Evolutionary conservation across 92 coral and sea anemone genomes (phyloP).

Genomic region (Parazoanthus atlanticus): DNA sequence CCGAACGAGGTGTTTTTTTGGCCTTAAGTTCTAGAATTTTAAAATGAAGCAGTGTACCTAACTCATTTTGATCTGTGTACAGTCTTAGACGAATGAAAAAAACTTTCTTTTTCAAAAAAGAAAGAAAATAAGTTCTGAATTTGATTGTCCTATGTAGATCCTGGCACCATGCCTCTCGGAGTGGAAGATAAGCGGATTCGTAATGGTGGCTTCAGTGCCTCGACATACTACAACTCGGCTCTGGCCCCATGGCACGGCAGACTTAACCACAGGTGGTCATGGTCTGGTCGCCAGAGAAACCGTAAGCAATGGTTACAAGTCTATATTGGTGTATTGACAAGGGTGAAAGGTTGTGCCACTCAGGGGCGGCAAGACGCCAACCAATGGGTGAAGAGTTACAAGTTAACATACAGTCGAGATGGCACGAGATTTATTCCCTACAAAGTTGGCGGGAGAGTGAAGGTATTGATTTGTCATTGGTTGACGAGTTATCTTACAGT

Average conservation of each 20-base stretch:
- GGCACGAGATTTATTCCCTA: slow-evolving; percentile 60
- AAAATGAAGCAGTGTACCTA: no score
- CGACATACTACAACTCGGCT: slow-evolving; percentile 63
- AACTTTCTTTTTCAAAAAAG: no score
- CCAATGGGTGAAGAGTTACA: slow-evolving; percentile 82
- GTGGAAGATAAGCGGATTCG: slow-evolving; percentile 81
- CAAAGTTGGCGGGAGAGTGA: slow-evolving; percentile 35
- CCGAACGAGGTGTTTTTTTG: no score
- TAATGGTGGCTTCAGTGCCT: slow-evolving; percentile 83
- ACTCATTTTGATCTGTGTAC: not conserved
- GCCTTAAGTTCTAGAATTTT: no score
- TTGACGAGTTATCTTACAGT: no score
- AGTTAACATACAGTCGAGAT: slow-evolving; percentile 64
- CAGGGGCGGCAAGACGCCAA: slow-evolving; percentile 82
- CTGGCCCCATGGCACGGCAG: slow-evolving; percentile 87
- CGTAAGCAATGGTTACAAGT: slow-evolving; percentile 71
- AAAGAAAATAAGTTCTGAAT: not conserved
- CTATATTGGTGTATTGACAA: slow-evolving; percentile 63
- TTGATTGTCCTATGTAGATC: slow-evolving; percentile 49
- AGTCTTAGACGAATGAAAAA: not conserved
- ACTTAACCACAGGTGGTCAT: slow-evolving; percentile 76
- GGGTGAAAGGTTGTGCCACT: slow-evolving; percentile 75
- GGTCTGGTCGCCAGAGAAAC: slow-evolving; percentile 80
- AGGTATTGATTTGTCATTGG: slow-evolving; percentile 36
- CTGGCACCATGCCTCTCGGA: slow-evolving; percentile 84